Conservation (phyloP, 2,113 vertebrate species). For the Holacanthus passer region DNA sequence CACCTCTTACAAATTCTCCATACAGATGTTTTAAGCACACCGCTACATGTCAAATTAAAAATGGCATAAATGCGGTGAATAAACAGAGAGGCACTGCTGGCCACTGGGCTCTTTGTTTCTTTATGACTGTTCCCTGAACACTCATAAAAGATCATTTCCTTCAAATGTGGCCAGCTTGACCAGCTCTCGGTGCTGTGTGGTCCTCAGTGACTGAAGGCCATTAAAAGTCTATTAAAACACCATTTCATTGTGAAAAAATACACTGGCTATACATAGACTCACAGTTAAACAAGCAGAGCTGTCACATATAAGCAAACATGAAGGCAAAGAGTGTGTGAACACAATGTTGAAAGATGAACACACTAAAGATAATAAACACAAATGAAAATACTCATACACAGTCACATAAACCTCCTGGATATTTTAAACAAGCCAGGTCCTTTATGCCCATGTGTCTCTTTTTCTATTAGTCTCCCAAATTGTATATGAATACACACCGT, state of each 20-base stretch:
- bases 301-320: neutral
- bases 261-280: neutral
- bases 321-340: neutral
- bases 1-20: too few species aligned
- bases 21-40: neutral
- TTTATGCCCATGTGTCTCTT: neutral
- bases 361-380: neutral
- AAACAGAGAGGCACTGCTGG: neutral
- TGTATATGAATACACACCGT: neutral
- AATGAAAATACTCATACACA: neutral
- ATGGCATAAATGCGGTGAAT: neutral
- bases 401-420: neutral
- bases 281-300: neutral
- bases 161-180: conserved; percentile 17
- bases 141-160: conserved; percentile 12
- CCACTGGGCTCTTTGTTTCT: neutral
- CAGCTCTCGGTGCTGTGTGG: conserved; percentile 7
- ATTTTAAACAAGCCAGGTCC: neutral
- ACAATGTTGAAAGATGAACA: neutral
- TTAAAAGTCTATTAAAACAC: conserved; percentile 47
- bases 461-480: neutral
- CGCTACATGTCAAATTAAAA: neutral
- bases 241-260: neutral
- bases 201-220: conserved; percentile 30
- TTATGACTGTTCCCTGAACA: conserved; percentile 7